Percentiles rank a stretch among this genome's conserved stretches.
These are phyloP conservation scores for Tipula lateralis DNA, from an alignment of 2,888 invertebrate species.

Conservation along the genomic window DNA sequence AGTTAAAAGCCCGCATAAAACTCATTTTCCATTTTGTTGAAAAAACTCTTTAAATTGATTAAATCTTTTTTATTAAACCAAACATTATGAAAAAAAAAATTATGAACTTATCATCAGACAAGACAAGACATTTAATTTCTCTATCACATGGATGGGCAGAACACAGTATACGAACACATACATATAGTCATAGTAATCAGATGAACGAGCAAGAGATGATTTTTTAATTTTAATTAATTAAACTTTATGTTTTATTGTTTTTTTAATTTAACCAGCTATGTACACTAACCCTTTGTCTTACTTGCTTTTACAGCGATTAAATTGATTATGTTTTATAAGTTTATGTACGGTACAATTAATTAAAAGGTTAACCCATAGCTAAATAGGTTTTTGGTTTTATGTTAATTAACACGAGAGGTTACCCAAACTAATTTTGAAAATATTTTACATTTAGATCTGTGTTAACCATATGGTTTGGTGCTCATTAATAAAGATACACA, in stretches of 20 bases:
- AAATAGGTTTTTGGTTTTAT: neutral
- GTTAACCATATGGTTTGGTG: neutral
- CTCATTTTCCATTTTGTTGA: neutral
- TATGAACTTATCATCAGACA: neutral
- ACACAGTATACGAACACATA: neutral
- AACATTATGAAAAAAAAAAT: neutral
- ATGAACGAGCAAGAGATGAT: neutral
- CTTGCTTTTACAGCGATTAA: neutral
- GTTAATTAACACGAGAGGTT: neutral
- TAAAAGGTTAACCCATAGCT: neutral
- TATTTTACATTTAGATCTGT: neutral
- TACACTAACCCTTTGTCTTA: neutral
- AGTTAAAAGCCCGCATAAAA: neutral
- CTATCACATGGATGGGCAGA: neutral
- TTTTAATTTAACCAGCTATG: neutral
- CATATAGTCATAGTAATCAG: neutral
- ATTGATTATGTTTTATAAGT: neutral
- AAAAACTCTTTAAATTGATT: neutral
- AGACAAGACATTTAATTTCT: neutral
- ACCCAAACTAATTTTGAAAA: neutral
- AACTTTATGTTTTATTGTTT: neutral
- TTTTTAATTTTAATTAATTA: neutral
- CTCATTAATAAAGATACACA: neutral
- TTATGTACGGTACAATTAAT: neutral
- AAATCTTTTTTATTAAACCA: conserved; percentile 3